Percentiles rank a stretch among this genome's conserved stretches.
These are phyloP conservation scores for Craterocephalus amniculus DNA, from an alignment of 2,797 vertebrate species.

Conservation along the genomic window DNA sequence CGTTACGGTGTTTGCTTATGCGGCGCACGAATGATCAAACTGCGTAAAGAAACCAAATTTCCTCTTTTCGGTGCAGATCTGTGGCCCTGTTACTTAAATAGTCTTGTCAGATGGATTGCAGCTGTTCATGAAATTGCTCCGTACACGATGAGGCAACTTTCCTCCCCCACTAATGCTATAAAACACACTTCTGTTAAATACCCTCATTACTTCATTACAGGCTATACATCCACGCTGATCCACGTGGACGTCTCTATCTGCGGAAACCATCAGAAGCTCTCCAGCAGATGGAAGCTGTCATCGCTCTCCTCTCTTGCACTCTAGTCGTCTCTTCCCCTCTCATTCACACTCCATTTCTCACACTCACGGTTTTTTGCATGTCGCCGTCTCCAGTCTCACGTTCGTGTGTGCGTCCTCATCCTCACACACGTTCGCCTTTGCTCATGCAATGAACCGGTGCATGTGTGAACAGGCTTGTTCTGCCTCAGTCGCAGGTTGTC, in stretches of 20 bases:
- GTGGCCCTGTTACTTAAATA: constrained; percentile 9
- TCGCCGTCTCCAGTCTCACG: constrained; percentile 20
- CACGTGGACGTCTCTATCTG: constrained; percentile 60
- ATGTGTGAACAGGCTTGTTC: constrained; percentile 41
- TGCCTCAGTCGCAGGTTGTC: constrained; percentile 63
- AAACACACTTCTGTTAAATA: constrained; percentile 63
- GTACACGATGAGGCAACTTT: constrained; percentile 57
- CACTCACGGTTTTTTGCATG: constrained; percentile 50
- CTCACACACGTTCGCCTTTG: constrained; percentile 11
- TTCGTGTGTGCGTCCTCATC: constrained; percentile 24
- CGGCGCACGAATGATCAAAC: background rate
- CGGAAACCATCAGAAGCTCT: constrained; percentile 47
- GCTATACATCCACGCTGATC: constrained; percentile 53
- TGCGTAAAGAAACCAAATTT: background rate
- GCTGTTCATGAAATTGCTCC: constrained; percentile 57
- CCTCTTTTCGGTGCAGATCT: constrained; percentile 6
- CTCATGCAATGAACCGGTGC: constrained; percentile 7
- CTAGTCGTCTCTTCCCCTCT: constrained; percentile 38
- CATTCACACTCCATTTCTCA: constrained; percentile 46
- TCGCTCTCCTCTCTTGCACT: constrained; percentile 51
- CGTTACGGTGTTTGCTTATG: constrained; percentile 2
- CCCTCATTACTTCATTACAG: constrained; percentile 70
- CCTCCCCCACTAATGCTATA: constrained; percentile 60
- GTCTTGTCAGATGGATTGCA: constrained; percentile 56
- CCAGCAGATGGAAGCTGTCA: constrained; percentile 70